These are phyloP conservation scores for Catamblyrhynchus diadema DNA, from an alignment of 2,797 vertebrate species.

Conservation along the genomic window DNA sequence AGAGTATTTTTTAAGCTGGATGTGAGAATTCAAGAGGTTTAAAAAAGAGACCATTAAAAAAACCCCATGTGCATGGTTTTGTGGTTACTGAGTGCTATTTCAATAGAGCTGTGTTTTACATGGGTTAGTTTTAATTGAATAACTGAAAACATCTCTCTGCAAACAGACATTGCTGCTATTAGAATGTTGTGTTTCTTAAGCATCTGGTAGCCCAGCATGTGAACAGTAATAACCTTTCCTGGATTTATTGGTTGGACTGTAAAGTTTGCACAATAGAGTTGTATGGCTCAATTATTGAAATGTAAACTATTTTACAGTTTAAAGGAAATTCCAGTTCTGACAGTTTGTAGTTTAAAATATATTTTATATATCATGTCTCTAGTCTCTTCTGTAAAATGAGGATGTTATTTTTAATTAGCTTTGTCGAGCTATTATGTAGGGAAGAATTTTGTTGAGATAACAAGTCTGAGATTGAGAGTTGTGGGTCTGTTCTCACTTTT, in stretches of 20 bases:
- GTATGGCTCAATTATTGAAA: neutral
- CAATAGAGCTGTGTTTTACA: neutral
- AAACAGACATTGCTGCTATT: neutral
- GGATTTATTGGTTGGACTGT: neutral
- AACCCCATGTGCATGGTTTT: neutral
- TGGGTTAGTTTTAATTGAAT: neutral
- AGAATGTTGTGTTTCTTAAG: neutral
- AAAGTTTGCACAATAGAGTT: neutral
- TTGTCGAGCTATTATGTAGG: neutral
- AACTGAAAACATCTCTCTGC: neutral
- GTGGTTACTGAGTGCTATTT: neutral
- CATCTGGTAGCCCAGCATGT: neutral
- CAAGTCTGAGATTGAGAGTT: neutral
- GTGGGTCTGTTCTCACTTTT: neutral
- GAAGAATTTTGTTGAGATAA: neutral
- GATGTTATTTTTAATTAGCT: constrained; percentile 8
- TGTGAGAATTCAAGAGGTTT: neutral
- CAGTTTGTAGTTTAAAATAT: neutral
- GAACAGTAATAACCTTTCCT: neutral
- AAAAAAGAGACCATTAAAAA: neutral
- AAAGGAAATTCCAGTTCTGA: neutral
- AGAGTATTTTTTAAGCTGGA: neutral
- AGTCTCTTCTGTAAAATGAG: neutral
- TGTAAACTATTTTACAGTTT: neutral
- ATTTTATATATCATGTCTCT: neutral